Conservation (phyloP, 1,140 invertebrate genomes). For the Hyposmocoma kahamanoa region DNA sequence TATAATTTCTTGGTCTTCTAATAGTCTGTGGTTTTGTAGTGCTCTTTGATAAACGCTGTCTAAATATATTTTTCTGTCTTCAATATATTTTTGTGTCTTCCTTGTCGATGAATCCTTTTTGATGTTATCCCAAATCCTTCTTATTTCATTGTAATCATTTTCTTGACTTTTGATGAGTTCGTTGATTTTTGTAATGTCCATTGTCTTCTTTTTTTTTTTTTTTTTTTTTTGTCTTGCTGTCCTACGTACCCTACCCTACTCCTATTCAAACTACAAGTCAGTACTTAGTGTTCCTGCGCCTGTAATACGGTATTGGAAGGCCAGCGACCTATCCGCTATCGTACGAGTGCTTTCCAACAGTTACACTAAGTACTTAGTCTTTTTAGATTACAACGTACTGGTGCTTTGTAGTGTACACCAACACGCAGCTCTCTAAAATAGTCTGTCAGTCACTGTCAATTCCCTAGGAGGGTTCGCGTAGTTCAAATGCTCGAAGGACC, state of each 20-base stretch:
- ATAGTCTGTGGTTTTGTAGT: slow-evolving; percentile 3
- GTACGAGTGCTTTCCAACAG: too few relatives aligned
- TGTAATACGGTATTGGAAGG: too few relatives aligned
- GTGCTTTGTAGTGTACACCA: too few relatives aligned
- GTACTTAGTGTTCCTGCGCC: too few relatives aligned
- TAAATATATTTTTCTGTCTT: background rate
- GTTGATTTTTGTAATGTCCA: slow-evolving; percentile 5
- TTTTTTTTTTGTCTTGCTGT: too few relatives aligned
- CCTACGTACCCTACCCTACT: slow-evolving; percentile 5
- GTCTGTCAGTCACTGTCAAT: too few relatives aligned
- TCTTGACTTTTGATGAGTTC: slow-evolving; percentile 5
- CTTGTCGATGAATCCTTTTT: background rate
- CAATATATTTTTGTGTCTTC: slow-evolving; percentile 1
- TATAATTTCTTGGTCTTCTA: background rate
- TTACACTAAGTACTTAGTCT: too few relatives aligned
- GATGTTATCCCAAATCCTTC: slow-evolving; percentile 5
- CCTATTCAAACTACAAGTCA: slow-evolving; percentile 1
- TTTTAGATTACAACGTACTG: too few relatives aligned
- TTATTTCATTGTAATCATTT: background rate
- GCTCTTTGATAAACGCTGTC: slow-evolving; percentile 2
- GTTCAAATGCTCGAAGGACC: too few relatives aligned
- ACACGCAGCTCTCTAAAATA: too few relatives aligned
- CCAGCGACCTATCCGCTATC: too few relatives aligned
- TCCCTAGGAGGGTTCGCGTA: too few relatives aligned
- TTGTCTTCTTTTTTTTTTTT: background rate